phyloP scores from a whole-genome alignment of 2,888 invertebrate genomes.

The Cepaea hortensis region DNA sequence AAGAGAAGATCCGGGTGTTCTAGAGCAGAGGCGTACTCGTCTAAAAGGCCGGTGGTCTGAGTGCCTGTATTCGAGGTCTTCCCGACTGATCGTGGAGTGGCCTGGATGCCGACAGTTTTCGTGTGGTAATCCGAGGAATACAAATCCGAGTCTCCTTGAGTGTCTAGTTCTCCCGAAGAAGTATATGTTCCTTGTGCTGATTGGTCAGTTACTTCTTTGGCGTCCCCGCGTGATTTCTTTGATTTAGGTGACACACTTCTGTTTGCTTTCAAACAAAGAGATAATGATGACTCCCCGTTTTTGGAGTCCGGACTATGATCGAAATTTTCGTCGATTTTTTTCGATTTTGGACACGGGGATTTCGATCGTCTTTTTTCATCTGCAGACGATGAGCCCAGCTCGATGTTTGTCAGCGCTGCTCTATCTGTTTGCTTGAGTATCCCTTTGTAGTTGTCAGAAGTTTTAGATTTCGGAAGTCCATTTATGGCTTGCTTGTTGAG shows the following conservation, averaged over 20 bases:
- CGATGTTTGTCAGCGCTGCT: neutral
- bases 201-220: neutral
- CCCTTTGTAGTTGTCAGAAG: conserved; percentile 43
- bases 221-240: conserved; percentile 23
- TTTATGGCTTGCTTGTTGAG: conserved; percentile 30
- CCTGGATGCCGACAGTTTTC: conserved; percentile 39
- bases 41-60: conserved; percentile 31
- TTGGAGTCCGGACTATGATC: conserved; percentile 24
- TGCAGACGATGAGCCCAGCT: neutral
- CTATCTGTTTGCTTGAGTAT: conserved; percentile 39
- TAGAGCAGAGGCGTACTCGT: neutral
- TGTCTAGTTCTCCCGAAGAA: neutral
- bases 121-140: conserved; percentile 33
- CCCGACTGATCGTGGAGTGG: conserved; percentile 38
- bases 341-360: conserved; percentile 41
- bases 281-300: conserved; percentile 15
- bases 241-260: conserved; percentile 40
- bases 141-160: neutral
- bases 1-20: conserved; percentile 10
- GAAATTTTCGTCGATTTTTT: conserved; percentile 21
- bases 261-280: conserved; percentile 38
- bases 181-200: neutral
- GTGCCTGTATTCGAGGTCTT: conserved; percentile 45
- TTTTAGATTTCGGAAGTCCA: conserved; percentile 46
- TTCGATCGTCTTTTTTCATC: conserved; percentile 31